Conservation (phyloP, 1,140 invertebrate species). For the Drosophila quadrilineata region DNA sequence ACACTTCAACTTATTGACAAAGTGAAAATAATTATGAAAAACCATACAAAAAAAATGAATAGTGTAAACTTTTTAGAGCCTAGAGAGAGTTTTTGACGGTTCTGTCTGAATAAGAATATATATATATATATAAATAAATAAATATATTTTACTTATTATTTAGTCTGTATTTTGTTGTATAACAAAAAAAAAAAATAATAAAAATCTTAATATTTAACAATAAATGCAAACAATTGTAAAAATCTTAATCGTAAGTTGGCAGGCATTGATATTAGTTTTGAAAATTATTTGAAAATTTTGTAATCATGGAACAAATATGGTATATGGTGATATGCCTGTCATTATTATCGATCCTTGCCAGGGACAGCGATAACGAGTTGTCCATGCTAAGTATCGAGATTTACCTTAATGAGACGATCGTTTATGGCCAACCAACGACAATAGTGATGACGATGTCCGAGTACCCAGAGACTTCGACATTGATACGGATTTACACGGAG, state of each 20-base stretch:
- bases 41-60: slow-evolving; percentile 47
- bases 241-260: too few relatives aligned
- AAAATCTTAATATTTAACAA: slow-evolving; percentile 69
- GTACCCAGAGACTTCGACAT: neutral
- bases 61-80: slow-evolving; percentile 70
- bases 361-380: too few relatives aligned
- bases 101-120: slow-evolving; percentile 69
- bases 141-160: slow-evolving; percentile 79
- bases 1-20: slow-evolving; percentile 43
- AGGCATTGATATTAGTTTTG: too few relatives aligned
- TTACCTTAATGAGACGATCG: slow-evolving; percentile 16
- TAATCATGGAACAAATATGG: too few relatives aligned
- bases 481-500: slow-evolving; percentile 7
- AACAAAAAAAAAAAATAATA: slow-evolving; percentile 72
- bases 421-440: slow-evolving; percentile 10
- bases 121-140: slow-evolving; percentile 72
- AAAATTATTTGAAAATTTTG: too few relatives aligned
- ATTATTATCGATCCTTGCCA: too few relatives aligned
- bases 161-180: slow-evolving; percentile 79
- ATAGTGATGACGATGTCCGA: slow-evolving; percentile 23
- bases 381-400: too few relatives aligned
- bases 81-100: slow-evolving; percentile 54
- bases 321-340: too few relatives aligned
- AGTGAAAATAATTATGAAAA: slow-evolving; percentile 24
- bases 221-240: too few relatives aligned